Percentiles rank a stretch among this genome's conserved stretches.
phyloP scores from a whole-genome alignment of 2,888 invertebrate genomes.

The Sesamia inferens region DNA sequence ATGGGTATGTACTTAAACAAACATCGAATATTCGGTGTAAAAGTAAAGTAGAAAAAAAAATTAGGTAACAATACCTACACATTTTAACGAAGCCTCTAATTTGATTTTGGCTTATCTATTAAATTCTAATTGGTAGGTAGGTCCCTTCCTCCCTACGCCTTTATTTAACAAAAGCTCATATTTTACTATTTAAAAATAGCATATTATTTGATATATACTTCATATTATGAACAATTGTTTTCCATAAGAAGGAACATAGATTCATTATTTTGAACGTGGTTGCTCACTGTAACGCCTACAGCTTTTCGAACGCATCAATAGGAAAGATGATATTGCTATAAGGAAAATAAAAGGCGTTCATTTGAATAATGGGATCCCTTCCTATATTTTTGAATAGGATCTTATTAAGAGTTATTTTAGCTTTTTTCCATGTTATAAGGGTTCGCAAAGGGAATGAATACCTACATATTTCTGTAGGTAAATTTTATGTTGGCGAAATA shows the following conservation, averaged over 20 bases:
- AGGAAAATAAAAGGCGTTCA: slow-evolving; percentile 64
- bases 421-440: slow-evolving; percentile 51
- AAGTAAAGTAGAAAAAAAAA: background rate
- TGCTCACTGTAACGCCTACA: slow-evolving; percentile 38
- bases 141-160: background rate
- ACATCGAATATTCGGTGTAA: background rate
- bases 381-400: slow-evolving; percentile 51
- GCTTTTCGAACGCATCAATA: slow-evolving; percentile 39
- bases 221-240: slow-evolving; percentile 13
- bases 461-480: slow-evolving; percentile 46
- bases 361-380: slow-evolving; percentile 62
- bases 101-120: too few species aligned
- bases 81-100: background rate
- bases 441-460: slow-evolving; percentile 27
- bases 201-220: slow-evolving; percentile 17
- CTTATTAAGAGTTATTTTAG: slow-evolving; percentile 57
- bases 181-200: slow-evolving; percentile 2
- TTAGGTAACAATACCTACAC: background rate
- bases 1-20: background rate
- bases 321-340: slow-evolving; percentile 57
- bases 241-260: slow-evolving; percentile 11
- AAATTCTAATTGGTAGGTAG: background rate
- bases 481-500: slow-evolving; percentile 27
- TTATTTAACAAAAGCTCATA: slow-evolving; percentile 7
- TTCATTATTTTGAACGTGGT: slow-evolving; percentile 21